Percentiles rank a stretch among this genome's conserved stretches.
phyloP scores from a whole-genome alignment of 2,113 vertebrate species.

The Etheostoma spectabile region DNA sequence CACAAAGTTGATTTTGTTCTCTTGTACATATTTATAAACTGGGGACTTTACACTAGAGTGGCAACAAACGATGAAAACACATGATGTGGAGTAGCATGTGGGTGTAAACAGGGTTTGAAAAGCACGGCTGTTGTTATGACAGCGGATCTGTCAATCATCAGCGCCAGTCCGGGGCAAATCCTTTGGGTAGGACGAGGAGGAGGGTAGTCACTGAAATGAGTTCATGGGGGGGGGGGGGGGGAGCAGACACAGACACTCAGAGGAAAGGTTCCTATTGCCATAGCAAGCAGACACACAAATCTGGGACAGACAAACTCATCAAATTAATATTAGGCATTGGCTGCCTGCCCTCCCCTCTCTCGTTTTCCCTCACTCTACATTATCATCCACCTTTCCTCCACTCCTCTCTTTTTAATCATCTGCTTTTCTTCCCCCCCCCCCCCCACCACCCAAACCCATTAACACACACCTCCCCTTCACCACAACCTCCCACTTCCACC shows the following conservation, averaged over 20 bases:
- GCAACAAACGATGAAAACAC: not conserved
- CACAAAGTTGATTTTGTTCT: too few species aligned
- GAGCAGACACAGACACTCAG: slow-evolving; percentile 13
- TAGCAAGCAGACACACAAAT: slow-evolving; percentile 51
- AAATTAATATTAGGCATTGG: slow-evolving; percentile 64
- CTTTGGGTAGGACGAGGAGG: slow-evolving; percentile 21
- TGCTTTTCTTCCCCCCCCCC: slow-evolving; percentile 48
- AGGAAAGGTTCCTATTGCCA: not conserved
- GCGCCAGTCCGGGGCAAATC: slow-evolving; percentile 30
- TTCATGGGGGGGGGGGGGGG: slow-evolving; percentile 15
- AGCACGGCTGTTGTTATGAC: slow-evolving; percentile 14
- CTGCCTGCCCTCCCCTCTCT: slow-evolving; percentile 34
- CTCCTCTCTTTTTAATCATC: slow-evolving; percentile 69
- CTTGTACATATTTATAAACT: too few species aligned
- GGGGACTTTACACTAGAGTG: not conserved
- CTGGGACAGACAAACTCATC: slow-evolving; percentile 66
- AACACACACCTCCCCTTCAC: not conserved
- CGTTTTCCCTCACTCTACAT: slow-evolving; percentile 33
- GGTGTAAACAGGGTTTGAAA: slow-evolving; percentile 18
- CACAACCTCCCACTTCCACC: slow-evolving; percentile 13
- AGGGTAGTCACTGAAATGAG: slow-evolving; percentile 19
- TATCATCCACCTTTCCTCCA: slow-evolving; percentile 64
- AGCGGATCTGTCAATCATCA: slow-evolving; percentile 35
- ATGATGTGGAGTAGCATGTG: not conserved
- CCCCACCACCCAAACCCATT: not conserved